phyloP scores from a whole-genome alignment of 2,113 vertebrate species.

The Epinephelus fuscoguttatus region DNA sequence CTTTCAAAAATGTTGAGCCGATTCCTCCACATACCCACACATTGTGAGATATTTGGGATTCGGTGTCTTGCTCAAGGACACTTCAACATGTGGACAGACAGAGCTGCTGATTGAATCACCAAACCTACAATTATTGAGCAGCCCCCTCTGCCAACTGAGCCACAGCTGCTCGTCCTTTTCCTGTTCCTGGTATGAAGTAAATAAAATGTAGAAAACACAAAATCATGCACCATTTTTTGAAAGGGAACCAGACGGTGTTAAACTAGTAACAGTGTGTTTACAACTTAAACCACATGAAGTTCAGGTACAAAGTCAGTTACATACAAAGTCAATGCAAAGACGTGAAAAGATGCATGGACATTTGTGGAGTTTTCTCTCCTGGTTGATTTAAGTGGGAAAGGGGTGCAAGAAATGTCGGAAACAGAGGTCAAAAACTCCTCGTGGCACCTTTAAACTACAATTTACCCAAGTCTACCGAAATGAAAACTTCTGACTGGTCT shows the following conservation, averaged over 20 bases:
- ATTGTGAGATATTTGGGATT: not conserved
- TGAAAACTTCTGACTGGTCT: not conserved
- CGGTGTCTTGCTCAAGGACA: not conserved
- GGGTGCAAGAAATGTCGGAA: too few relatives aligned
- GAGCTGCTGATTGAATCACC: not conserved
- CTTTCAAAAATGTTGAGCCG: not conserved
- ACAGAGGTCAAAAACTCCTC: not conserved
- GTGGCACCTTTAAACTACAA: not conserved
- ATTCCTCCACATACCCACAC: not conserved
- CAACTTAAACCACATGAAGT: not conserved
- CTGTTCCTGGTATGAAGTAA: not conserved
- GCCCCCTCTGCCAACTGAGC: not conserved
- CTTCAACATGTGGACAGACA: not conserved
- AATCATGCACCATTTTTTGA: not conserved
- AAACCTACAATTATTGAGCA: conserved; percentile 1
- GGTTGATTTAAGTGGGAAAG: too few relatives aligned
- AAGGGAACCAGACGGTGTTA: not conserved
- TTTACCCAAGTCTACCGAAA: too few relatives aligned
- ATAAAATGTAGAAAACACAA: not conserved
- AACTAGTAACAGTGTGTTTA: not conserved
- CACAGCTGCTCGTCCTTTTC: not conserved
- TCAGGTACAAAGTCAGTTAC: too few relatives aligned
- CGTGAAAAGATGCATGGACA: too few relatives aligned
- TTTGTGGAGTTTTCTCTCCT: too few relatives aligned
- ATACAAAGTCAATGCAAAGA: too few relatives aligned